A percentile compares a stretch with the other conserved stretches of the same genome.
Conservation (phyloP, 2,888 invertebrate species). For the Artemia sp. region DNA sequence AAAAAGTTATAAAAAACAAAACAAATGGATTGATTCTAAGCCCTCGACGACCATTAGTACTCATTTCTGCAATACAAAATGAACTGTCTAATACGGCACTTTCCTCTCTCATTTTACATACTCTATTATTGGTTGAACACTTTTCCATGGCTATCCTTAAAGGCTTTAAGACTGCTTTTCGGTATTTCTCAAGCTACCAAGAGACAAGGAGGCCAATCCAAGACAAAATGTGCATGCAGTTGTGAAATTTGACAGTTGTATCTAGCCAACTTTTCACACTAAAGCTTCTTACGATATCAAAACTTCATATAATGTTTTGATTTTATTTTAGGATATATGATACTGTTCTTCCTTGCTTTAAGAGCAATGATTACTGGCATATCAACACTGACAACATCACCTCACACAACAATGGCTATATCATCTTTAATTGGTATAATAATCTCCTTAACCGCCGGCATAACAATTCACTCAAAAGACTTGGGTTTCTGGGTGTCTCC, state of each 20-base stretch:
- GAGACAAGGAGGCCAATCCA: slow-evolving; percentile 30
- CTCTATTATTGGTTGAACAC: no score
- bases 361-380: slow-evolving; percentile 39
- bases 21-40: no score
- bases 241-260: neutral
- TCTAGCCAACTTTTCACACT: neutral
- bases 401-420: slow-evolving; percentile 42
- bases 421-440: slow-evolving; percentile 44
- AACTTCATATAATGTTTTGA: slow-evolving; percentile 22
- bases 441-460: slow-evolving; percentile 47
- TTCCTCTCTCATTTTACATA: no score
- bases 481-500: slow-evolving; percentile 46
- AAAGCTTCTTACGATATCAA: slow-evolving; percentile 16
- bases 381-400: slow-evolving; percentile 47
- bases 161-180: no score
- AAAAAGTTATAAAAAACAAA: no score
- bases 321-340: slow-evolving; percentile 29
- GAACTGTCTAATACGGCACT: no score
- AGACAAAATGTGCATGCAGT: slow-evolving; percentile 19
- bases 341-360: slow-evolving; percentile 31
- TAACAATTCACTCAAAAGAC: slow-evolving; percentile 48
- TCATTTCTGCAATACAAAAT: no score
- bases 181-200: slow-evolving; percentile 24
- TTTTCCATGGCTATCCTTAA: no score
- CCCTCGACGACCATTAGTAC: no score